phyloP scores from a whole-genome alignment of 2,113 vertebrate species.

The Grammomys surdaster region DNA sequence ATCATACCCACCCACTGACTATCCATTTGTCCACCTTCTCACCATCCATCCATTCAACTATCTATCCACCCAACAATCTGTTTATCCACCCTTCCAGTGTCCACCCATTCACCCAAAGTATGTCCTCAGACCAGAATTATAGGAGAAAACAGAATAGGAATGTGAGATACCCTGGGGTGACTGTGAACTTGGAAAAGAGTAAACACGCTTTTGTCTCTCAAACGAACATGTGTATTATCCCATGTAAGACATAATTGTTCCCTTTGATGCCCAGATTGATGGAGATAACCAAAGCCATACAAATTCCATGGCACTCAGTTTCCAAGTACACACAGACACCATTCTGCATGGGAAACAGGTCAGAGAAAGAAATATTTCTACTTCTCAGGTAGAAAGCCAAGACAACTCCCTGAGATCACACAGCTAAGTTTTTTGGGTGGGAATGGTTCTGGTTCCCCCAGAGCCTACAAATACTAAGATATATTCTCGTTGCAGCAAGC shows the following conservation, averaged over 20 bases:
- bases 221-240: background rate
- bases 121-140: background rate
- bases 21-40: background rate
- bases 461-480: background rate
- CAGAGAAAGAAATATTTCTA: background rate
- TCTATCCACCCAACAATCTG: background rate
- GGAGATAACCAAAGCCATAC: background rate
- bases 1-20: no score
- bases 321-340: background rate
- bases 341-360: background rate
- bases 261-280: background rate
- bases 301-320: background rate
- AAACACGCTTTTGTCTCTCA: background rate
- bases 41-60: background rate
- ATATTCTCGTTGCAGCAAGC: rapidly evolving
- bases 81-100: no score
- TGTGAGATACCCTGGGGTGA: background rate
- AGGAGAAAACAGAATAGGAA: background rate
- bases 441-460: background rate
- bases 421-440: background rate
- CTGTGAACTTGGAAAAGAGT: slow-evolving; percentile 3
- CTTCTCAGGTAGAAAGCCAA: background rate
- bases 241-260: background rate
- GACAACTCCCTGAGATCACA: background rate
- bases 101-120: background rate